These are phyloP conservation scores for Arrhamphus sclerolepis DNA, from an alignment of 2,797 vertebrate genomes.

Conservation along the genomic window DNA sequence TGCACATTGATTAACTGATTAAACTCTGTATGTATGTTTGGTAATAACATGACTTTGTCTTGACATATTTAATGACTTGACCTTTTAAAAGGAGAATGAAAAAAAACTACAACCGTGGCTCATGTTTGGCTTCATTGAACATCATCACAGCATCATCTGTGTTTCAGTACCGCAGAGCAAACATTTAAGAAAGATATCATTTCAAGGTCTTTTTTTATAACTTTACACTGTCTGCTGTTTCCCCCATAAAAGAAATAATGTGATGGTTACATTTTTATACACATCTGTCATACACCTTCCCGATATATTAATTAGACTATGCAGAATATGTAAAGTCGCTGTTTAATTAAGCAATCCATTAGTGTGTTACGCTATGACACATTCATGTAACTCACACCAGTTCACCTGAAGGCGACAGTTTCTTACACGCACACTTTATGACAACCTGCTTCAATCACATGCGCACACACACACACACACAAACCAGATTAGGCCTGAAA, in stretches of 20 bases:
- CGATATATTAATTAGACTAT: background rate
- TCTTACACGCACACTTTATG: slow-evolving; percentile 19
- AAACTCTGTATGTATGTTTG: too few relatives aligned
- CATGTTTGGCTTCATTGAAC: too few relatives aligned
- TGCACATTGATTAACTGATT: too few relatives aligned
- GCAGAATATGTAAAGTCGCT: background rate
- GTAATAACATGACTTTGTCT: too few relatives aligned
- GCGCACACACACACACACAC: slow-evolving; percentile 33
- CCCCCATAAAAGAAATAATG: too few relatives aligned
- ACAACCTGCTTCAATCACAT: slow-evolving; percentile 35
- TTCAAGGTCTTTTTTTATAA: background rate
- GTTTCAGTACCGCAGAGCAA: too few relatives aligned
- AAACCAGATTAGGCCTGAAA: slow-evolving; percentile 59
- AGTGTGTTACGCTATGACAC: slow-evolving; percentile 2
- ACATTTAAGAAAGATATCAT: background rate
- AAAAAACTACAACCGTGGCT: too few relatives aligned
- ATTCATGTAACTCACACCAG: slow-evolving; percentile 24
- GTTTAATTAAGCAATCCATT: background rate
- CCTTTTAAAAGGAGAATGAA: too few relatives aligned
- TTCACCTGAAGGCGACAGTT: slow-evolving; percentile 48
- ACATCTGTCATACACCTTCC: background rate
- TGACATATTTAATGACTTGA: too few relatives aligned
- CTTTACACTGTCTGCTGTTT: background rate
- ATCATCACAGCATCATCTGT: too few relatives aligned
- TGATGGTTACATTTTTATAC: too few relatives aligned